Evolutionary conservation across 2,888 invertebrate genomes (phyloP), one percentile per base, ranked within the genome.

Genomic region (Metopia argyrocephala): DNA sequence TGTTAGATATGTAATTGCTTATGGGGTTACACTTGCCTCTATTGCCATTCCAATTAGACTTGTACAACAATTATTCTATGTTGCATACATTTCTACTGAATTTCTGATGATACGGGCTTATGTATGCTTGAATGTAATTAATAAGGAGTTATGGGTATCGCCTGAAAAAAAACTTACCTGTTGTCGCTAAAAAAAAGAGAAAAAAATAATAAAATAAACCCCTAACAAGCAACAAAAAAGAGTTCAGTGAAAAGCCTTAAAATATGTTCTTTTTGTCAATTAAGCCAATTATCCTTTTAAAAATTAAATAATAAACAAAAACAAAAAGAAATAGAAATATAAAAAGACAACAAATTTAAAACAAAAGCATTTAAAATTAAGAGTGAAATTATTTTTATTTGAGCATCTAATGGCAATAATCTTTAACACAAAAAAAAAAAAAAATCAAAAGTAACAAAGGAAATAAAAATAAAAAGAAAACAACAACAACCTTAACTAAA

Each of bases 351-450:
- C n/a, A 18, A 28, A 12, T 0, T 31, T 31, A 31, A 54, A 54
- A 65, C n/a, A 28, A 28, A 23, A 27, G n/a, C 4, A 38, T 20
- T 54, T 45, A 62, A 46, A 62, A n/a, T 45, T 62, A 18, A 20
- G 9, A 25, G 25, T 38, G 20, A 56, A 68, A 68, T 45, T 45
- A 56, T 68, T 54, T 68, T 45, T 20, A 70, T 38, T 70, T 70
- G 21, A 20, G 38, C 61, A 71, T 71, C 45, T 15, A 38, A 48
- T 64, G 48, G 50, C 20, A 75, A 61, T 75, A 75, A 66, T 61
- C 59, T 50, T 59, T 52, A 61, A 27, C 38, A 25, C 18, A 38
- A 52, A 3, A 71, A 56, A 28, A 56, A 23, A 28, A 66, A 46
- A 21, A 38, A 74, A 45, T 56, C 56, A 15, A 73, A 62, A 71